A percentile compares a stretch with the other conserved stretches of the same genome.
Evolutionary conservation across 2,113 vertebrate genomes (phyloP).

Genomic region (Cyanoramphus novaezelandiae): DNA sequence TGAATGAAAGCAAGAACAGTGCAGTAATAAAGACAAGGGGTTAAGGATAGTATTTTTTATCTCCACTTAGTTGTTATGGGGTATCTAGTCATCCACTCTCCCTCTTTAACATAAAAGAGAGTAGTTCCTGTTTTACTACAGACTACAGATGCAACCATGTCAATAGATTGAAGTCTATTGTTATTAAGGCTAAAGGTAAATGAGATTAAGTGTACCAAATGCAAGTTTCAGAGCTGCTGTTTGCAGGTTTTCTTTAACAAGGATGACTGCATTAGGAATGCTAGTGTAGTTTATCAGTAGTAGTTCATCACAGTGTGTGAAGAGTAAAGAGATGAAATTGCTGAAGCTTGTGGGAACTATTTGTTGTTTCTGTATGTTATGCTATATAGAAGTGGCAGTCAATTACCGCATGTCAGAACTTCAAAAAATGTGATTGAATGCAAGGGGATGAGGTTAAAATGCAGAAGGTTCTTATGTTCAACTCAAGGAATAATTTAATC

Average conservation of each 20-base stretch:
- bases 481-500: neutral
- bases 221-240: neutral
- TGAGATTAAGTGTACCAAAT: neutral
- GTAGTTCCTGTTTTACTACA: neutral
- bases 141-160: neutral
- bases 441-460: slow-evolving; percentile 14
- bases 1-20: neutral
- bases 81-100: neutral
- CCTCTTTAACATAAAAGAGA: neutral
- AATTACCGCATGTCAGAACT: neutral
- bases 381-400: neutral
- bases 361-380: neutral
- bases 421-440: neutral
- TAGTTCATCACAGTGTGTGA: neutral
- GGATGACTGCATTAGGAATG: neutral
- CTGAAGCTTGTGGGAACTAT: neutral
- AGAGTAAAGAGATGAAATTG: neutral
- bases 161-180: neutral
- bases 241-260: neutral
- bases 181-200: neutral
- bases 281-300: neutral
- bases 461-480: neutral
- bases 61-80: neutral
- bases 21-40: neutral
- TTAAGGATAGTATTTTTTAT: neutral